These are phyloP conservation scores for Mythimna vitellina DNA, from an alignment of 2,888 invertebrate genomes.

Conservation along the genomic window DNA sequence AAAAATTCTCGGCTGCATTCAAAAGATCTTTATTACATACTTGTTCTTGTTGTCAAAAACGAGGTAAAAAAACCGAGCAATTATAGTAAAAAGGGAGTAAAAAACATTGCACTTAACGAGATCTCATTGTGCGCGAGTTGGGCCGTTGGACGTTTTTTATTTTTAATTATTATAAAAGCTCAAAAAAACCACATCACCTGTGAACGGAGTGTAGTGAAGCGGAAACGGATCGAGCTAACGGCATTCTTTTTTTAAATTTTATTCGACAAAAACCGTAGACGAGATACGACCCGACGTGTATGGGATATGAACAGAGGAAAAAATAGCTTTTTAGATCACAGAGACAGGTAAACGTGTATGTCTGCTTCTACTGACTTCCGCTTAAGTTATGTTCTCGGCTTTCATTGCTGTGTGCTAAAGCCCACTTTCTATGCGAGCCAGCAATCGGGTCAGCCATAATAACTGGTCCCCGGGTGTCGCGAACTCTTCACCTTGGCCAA, in stretches of 20 bases:
- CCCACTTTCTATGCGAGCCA: constrained; percentile 53
- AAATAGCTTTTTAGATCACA: constrained; percentile 68
- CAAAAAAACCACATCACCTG: constrained; percentile 86
- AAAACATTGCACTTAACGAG: constrained; percentile 82
- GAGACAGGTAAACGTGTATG: constrained; percentile 63
- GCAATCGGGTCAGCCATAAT: constrained; percentile 50
- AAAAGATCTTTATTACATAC: constrained; percentile 64
- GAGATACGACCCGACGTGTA: constrained; percentile 85
- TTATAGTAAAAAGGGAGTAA: constrained; percentile 74
- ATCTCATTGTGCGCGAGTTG: constrained; percentile 80
- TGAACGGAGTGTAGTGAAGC: constrained; percentile 86
- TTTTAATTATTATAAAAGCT: constrained; percentile 87
- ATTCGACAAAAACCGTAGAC: constrained; percentile 84
- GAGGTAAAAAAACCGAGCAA: constrained; percentile 71
- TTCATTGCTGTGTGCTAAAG: constrained; percentile 48
- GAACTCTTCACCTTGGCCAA: constrained; percentile 52
- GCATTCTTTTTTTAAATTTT: constrained; percentile 81
- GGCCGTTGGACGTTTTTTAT: constrained; percentile 74
- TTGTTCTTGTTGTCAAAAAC: constrained; percentile 57
- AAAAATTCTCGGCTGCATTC: constrained; percentile 62
- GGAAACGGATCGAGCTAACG: constrained; percentile 89
- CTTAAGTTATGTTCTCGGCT: constrained; percentile 51
- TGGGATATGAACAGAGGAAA: constrained; percentile 84
- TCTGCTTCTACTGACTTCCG: constrained; percentile 52
- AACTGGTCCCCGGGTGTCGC: constrained; percentile 43